Percentiles rank a stretch among this genome's conserved stretches.
These are phyloP conservation scores for Ivindomyrus marchei DNA, from an alignment of 2,113 vertebrate species.

Conservation along the genomic window DNA sequence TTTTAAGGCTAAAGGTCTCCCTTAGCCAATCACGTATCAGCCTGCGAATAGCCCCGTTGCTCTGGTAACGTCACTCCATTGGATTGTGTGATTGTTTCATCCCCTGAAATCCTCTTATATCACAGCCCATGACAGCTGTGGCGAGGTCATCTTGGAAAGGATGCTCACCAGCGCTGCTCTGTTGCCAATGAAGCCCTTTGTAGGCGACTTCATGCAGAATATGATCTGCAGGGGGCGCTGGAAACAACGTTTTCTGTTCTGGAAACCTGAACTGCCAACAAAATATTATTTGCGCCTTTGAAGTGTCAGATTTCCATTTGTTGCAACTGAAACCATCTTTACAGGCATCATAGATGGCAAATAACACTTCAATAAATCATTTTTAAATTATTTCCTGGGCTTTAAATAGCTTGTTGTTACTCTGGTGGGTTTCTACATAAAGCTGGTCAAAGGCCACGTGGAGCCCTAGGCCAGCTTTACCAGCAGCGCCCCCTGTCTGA, in stretches of 20 bases:
- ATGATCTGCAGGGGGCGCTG: neutral
- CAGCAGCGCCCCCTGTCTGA: neutral
- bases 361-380: neutral
- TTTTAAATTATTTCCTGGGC: neutral
- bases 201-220: neutral
- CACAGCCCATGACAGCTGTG: neutral
- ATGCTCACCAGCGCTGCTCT: neutral
- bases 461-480: neutral
- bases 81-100: neutral
- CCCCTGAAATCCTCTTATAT: neutral
- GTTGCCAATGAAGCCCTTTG: neutral
- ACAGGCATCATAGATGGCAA: neutral
- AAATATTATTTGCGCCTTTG: neutral
- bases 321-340: neutral
- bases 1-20: neutral
- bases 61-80: neutral
- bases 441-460: neutral
- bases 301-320: neutral
- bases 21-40: neutral
- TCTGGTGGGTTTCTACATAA: neutral
- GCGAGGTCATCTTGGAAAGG: neutral
- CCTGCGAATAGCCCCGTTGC: neutral
- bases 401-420: neutral
- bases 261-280: neutral
- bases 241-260: neutral